Evolutionary conservation across 2,888 invertebrate genomes (phyloP).

Genomic region (Diarsia brunnea): DNA sequence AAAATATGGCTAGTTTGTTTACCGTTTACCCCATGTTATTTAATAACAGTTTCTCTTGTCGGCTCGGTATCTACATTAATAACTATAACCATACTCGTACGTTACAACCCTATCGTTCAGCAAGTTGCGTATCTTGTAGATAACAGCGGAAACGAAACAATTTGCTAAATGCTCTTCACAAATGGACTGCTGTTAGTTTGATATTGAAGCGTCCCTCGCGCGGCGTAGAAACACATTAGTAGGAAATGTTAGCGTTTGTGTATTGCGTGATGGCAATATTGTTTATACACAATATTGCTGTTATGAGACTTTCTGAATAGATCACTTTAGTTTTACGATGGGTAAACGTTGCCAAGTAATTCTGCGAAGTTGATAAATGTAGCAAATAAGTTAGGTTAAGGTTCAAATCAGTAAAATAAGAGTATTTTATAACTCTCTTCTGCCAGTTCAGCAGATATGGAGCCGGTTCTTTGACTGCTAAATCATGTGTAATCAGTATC

Average conservation of each 20-base stretch:
- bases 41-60: background rate
- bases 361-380: background rate
- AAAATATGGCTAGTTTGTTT: constrained; percentile 6
- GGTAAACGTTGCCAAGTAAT: background rate
- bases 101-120: constrained; percentile 17
- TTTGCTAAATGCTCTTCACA: constrained; percentile 44
- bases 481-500: background rate
- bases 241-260: background rate
- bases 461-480: background rate
- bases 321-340: background rate
- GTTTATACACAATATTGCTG: background rate
- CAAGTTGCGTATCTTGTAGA: constrained; percentile 26
- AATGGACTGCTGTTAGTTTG: constrained; percentile 23
- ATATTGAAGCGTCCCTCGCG: background rate
- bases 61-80: constrained; percentile 10
- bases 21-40: background rate
- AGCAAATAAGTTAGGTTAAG: background rate
- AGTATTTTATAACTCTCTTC: background rate
- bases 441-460: background rate
- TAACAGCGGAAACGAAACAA: constrained; percentile 47
- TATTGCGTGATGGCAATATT: background rate
- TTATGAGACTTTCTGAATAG: background rate
- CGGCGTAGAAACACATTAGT: background rate
- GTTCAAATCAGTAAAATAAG: background rate
- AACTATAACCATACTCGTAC: constrained; percentile 14